Conservation (phyloP, 2,888 invertebrate species). For the Chalcis sispes region DNA sequence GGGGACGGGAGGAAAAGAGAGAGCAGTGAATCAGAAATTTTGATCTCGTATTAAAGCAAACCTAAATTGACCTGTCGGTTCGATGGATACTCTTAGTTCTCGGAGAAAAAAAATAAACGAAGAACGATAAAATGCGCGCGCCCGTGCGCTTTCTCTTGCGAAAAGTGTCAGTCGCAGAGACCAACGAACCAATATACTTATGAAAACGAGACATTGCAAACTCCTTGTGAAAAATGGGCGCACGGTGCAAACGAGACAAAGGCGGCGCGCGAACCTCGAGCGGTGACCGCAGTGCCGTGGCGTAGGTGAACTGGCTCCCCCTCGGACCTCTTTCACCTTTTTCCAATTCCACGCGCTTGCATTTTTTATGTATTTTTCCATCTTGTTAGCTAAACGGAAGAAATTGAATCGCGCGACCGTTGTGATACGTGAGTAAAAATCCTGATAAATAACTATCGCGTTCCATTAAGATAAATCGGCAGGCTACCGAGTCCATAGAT, state of each 20-base stretch:
- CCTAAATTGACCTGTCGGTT: conserved; percentile 66
- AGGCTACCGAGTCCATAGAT: conserved; percentile 70
- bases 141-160: background rate
- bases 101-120: conserved; percentile 44
- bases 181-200: conserved; percentile 34
- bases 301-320: background rate
- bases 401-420: conserved; percentile 63
- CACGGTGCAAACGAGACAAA: background rate
- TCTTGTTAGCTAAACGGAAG: conserved; percentile 55
- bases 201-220: conserved; percentile 14
- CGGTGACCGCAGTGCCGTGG: background rate
- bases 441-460: conserved; percentile 73
- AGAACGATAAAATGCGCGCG: background rate
- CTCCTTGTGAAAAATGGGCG: background rate
- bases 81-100: conserved; percentile 52
- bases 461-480: conserved; percentile 73
- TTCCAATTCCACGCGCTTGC: background rate
- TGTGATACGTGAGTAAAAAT: conserved; percentile 64
- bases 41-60: conserved; percentile 56
- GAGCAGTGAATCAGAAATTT: conserved; percentile 57
- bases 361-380: background rate
- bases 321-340: background rate
- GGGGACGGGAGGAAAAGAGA: no score
- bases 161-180: conserved; percentile 35
- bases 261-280: background rate